phyloP scores from a whole-genome alignment of 2,888 invertebrate species.

The Monochamus alternatus region DNA sequence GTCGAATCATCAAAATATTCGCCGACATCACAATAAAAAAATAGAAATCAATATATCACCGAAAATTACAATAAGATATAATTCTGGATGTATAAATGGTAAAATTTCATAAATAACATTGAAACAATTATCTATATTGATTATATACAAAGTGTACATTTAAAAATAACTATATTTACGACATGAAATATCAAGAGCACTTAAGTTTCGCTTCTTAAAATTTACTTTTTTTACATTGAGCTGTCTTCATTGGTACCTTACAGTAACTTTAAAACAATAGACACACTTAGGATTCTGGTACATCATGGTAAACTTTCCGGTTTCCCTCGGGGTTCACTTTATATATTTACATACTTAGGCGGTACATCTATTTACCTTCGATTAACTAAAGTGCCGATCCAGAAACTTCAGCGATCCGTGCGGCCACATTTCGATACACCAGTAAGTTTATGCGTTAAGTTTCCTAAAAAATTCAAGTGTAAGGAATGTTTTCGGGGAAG shows the following conservation, averaged over 20 bases:
- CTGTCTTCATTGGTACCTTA: constrained; percentile 67
- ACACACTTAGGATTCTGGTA: constrained; percentile 67
- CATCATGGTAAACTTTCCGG: constrained; percentile 64
- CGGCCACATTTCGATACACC: neutral
- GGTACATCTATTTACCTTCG: constrained; percentile 42
- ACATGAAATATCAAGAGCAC: constrained; percentile 72
- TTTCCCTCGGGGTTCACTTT: constrained; percentile 54
- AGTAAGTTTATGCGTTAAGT: too few species aligned
- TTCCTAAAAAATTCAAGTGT: too few species aligned
- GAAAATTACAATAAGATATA: constrained; percentile 47
- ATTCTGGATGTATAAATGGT: constrained; percentile 50
- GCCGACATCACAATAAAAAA: constrained; percentile 39
- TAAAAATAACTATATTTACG: constrained; percentile 70
- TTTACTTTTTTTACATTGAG: constrained; percentile 66
- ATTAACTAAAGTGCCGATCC: constrained; percentile 36
- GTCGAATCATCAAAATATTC: constrained; percentile 35
- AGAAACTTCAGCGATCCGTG: neutral
- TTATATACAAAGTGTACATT: constrained; percentile 72
- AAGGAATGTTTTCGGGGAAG: neutral
- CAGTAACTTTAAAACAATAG: constrained; percentile 58
- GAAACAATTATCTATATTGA: constrained; percentile 68
- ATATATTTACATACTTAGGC: constrained; percentile 50
- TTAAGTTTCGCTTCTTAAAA: constrained; percentile 70
- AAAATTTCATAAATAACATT: constrained; percentile 62
- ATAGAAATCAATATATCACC: constrained; percentile 48